Evolutionary conservation across 2,797 vertebrate genomes (phyloP), one percentile per base, ranked within the genome.

Genomic region (Enteromius radiatus): DNA sequence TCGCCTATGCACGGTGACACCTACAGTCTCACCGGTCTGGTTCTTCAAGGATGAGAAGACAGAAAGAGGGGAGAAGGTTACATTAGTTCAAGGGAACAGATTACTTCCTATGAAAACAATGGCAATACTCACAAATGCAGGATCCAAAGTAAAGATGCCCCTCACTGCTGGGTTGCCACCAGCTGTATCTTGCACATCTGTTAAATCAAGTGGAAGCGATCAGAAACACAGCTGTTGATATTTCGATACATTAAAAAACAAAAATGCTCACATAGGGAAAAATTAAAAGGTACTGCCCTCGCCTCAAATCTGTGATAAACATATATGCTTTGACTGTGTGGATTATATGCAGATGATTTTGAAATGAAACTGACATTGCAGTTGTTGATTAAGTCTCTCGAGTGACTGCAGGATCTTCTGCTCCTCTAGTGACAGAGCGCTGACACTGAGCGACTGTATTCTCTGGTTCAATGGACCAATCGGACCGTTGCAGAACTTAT

Each of bases 351-450:
- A 21, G 47, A 47, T 61, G 23, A 69, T 36, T 41, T 61, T 38
- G 83, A 43, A 41, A 67, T 73, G 59, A 76, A 31, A 26, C 92
- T 93, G 84, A 94, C 93, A 86, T 63, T 91, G 88, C 78, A 95
- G 91, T 59, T 88, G 91, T n/a, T 91, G 91, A 91, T 95, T 91
- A 15, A 94, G 93, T 81, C 87, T 89, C 69, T 95, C 91, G 77
- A 99, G 94, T 77, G 96, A 97, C 33, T 95, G 93, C 10, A 96
- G 92, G 71, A 98, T 92, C 86, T 91, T 96, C 86, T 95, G 91
- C 83, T 98, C 98, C 84, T 98, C 97, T 85, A 94, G 28, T 9
- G 96, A 96, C 15, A 97, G 87, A 14, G 84, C 78, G 61, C 85
- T 94, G 77, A 89, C 82, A 31, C 84, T 88, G 81, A 87, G 87